phyloP scores from a whole-genome alignment of 2,888 invertebrate species.

The Gymnoscelis rufifasciata region DNA sequence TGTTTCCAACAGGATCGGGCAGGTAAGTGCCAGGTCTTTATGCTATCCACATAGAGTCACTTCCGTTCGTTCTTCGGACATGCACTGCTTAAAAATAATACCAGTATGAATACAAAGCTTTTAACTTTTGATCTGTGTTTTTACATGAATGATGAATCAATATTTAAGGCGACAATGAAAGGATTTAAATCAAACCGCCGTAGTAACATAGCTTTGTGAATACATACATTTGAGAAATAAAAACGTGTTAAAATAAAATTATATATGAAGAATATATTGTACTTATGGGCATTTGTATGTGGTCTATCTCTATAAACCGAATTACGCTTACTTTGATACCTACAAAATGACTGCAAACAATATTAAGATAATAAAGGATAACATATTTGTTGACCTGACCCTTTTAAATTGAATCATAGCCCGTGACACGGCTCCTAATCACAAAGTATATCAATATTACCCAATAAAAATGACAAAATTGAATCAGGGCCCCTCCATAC shows the following conservation, averaged over 20 bases:
- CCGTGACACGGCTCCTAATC: conserved; percentile 55
- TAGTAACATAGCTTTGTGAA: too few relatives aligned
- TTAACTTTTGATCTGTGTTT: conserved; percentile 46
- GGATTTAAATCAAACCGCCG: neutral
- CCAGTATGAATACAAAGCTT: conserved; percentile 44
- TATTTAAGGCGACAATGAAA: conserved; percentile 27
- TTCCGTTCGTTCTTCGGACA: conserved; percentile 66
- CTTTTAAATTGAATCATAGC: conserved; percentile 47
- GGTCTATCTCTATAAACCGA: too few relatives aligned
- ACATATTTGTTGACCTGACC: conserved; percentile 37
- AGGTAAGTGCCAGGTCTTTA: conserved; percentile 44
- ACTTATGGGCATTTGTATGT: too few relatives aligned
- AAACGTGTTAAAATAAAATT: too few relatives aligned
- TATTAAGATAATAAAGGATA: conserved; percentile 7
- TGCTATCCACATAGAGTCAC: conserved; percentile 55
- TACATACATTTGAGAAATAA: too few relatives aligned
- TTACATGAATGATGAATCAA: conserved; percentile 33
- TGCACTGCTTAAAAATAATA: conserved; percentile 64
- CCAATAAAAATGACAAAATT: conserved; percentile 72
- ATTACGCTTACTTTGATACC: too few relatives aligned
- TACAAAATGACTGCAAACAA: too few relatives aligned
- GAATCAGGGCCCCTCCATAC: conserved; percentile 61
- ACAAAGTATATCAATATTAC: conserved; percentile 67
- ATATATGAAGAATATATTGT: too few relatives aligned
- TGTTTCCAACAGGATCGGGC: conserved; percentile 30